Percentiles rank a stretch among this genome's conserved stretches.
Evolutionary conservation across 2,113 vertebrate genomes (phyloP).

Genomic region (Sinocyclocheilus grahami): DNA sequence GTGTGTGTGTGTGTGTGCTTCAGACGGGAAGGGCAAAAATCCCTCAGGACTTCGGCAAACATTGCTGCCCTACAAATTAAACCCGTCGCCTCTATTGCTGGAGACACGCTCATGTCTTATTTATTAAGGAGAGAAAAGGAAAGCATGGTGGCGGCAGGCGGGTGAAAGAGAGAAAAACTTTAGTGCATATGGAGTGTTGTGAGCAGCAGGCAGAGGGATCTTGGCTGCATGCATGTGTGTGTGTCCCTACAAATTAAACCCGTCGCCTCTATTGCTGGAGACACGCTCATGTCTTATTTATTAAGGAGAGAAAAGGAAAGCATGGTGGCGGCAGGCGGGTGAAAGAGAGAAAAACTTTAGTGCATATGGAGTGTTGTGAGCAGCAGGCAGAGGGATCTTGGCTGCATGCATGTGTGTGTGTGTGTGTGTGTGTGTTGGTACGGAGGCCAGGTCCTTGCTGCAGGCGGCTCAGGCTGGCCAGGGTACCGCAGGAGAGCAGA

Average conservation of each 20-base stretch:
- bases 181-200: conserved; percentile 99
- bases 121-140: conserved; percentile 31
- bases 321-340: conserved; percentile 51
- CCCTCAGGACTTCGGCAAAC: conserved; percentile 8
- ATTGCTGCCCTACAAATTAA: conserved; percentile 55
- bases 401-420: conserved; percentile 66
- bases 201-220: conserved; percentile 99
- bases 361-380: conserved; percentile 99
- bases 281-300: conserved; percentile 46
- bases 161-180: conserved; percentile 84
- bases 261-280: conserved; percentile 1
- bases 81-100: background rate
- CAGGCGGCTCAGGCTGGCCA: conserved; percentile 99
- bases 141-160: conserved; percentile 49
- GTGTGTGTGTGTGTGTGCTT: conserved; percentile 26
- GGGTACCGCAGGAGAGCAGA: conserved; percentile 99
- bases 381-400: conserved; percentile 99
- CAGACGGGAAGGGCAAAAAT: conserved; percentile 3
- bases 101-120: conserved; percentile 44
- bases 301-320: conserved; percentile 23
- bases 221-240: conserved; percentile 75
- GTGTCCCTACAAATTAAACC: conserved; percentile 54
- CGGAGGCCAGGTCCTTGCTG: conserved; percentile 98
- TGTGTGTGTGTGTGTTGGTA: conserved; percentile 72
- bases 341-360: conserved; percentile 88